Conservation (phyloP, 2,888 invertebrate species). For the Drosophila atripex region DNA sequence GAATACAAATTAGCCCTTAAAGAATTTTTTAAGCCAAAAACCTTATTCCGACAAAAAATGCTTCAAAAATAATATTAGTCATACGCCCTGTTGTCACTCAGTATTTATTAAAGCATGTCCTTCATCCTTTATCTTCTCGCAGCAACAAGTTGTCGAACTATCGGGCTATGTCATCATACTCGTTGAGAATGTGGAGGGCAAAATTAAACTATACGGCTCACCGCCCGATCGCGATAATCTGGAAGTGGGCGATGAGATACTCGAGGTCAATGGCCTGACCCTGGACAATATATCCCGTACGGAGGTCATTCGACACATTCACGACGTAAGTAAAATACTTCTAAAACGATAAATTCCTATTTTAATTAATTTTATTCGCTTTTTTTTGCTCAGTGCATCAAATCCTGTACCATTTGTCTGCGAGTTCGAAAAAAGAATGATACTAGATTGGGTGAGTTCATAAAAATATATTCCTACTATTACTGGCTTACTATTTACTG, state of each 20-base stretch:
- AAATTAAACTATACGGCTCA: slow-evolving; percentile 96
- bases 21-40: too few relatives aligned
- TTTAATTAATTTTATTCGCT: slow-evolving; percentile 27
- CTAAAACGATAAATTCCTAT: neutral
- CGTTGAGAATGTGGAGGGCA: slow-evolving; percentile 96
- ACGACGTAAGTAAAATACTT: slow-evolving; percentile 89
- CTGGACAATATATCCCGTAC: slow-evolving; percentile 95
- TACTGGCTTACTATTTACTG: neutral
- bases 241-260: slow-evolving; percentile 98
- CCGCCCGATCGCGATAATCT: slow-evolving; percentile 96
- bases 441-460: slow-evolving; percentile 92
- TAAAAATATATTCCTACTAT: neutral
- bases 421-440: slow-evolving; percentile 95
- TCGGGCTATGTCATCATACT: slow-evolving; percentile 97
- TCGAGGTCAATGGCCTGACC: slow-evolving; percentile 97
- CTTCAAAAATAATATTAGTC: neutral
- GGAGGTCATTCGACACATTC: slow-evolving; percentile 96
- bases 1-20: neutral
- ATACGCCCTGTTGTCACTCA: neutral
- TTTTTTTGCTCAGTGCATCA: slow-evolving; percentile 92
- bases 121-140: slow-evolving; percentile 30
- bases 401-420: slow-evolving; percentile 96
- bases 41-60: neutral
- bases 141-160: slow-evolving; percentile 90
- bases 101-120: slow-evolving; percentile 1